Evolutionary conservation across 2,888 invertebrate genomes (phyloP).

Genomic region (Cerastoderma edule): DNA sequence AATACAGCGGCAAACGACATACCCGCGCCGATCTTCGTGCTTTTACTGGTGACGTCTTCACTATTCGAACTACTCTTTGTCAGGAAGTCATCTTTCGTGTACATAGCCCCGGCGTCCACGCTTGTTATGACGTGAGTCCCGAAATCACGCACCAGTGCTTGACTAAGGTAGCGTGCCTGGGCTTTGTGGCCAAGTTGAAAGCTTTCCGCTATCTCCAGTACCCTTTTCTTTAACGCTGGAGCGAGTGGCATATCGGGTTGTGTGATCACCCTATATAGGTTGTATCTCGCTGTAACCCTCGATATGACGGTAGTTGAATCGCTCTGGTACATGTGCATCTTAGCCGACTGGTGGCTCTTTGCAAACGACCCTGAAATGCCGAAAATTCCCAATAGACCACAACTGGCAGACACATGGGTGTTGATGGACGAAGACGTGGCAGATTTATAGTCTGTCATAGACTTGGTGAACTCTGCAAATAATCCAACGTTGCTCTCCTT

Average conservation of each 20-base stretch:
- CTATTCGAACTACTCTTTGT: background rate
- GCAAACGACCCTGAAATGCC: slow-evolving; percentile 45
- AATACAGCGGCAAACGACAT: slow-evolving; percentile 30
- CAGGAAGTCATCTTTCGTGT: slow-evolving; percentile 43
- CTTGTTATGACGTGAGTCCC: too few relatives aligned
- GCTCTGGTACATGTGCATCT: slow-evolving; percentile 31
- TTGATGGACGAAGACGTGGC: slow-evolving; percentile 46
- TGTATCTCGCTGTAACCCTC: slow-evolving; percentile 41
- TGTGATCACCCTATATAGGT: slow-evolving; percentile 26
- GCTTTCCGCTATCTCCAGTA: slow-evolving; percentile 45
- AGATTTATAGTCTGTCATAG: slow-evolving; percentile 37
- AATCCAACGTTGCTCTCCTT: slow-evolving; percentile 44
- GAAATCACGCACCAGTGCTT: too few relatives aligned
- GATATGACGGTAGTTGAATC: slow-evolving; percentile 32
- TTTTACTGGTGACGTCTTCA: slow-evolving; percentile 4
- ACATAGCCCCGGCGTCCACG: too few relatives aligned
- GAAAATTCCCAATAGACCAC: slow-evolving; percentile 5
- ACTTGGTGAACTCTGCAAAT: slow-evolving; percentile 37
- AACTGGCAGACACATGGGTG: slow-evolving; percentile 9
- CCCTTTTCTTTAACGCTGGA: slow-evolving; percentile 37
- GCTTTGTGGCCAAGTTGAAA: slow-evolving; percentile 30
- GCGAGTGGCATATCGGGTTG: slow-evolving; percentile 40
- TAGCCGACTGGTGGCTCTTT: slow-evolving; percentile 28
- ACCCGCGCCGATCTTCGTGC: slow-evolving; percentile 7
- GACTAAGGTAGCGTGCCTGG: too few relatives aligned